Evolutionary conservation across 2,888 invertebrate genomes (phyloP).

Genomic region (Pandemis heparana): DNA sequence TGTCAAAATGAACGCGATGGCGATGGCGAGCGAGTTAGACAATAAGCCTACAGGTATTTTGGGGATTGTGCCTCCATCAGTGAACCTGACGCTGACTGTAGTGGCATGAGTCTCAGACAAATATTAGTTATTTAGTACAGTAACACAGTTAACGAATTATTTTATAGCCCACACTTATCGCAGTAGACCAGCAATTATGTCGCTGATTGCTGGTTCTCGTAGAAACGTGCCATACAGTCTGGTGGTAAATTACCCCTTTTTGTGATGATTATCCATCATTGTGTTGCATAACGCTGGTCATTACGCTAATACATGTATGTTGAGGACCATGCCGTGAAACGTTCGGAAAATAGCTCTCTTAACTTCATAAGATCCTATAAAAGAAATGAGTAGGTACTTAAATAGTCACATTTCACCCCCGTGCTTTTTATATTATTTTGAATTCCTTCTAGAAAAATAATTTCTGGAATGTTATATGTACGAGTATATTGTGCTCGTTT

Average conservation of each 20-base stretch:
- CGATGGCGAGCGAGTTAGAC: too few relatives aligned
- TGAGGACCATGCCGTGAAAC: constrained; percentile 3
- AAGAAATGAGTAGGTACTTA: too few relatives aligned
- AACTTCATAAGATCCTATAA: background rate
- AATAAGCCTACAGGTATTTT: too few relatives aligned
- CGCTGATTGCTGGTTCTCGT: constrained; percentile 50
- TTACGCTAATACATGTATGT: constrained; percentile 50
- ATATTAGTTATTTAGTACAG: constrained; percentile 52
- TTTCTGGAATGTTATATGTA: too few relatives aligned
- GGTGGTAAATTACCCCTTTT: constrained; percentile 51
- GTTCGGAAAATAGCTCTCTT: constrained; percentile 9
- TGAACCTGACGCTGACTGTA: background rate
- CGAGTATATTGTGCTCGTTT: too few relatives aligned
- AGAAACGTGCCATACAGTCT: constrained; percentile 43
- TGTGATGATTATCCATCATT: constrained; percentile 53
- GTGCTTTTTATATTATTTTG: too few relatives aligned
- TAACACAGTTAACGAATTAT: constrained; percentile 56
- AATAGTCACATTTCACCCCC: too few relatives aligned
- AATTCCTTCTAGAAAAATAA: too few relatives aligned
- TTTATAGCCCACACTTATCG: constrained; percentile 57
- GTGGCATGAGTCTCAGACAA: constrained; percentile 38
- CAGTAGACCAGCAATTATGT: constrained; percentile 58
- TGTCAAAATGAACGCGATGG: too few relatives aligned
- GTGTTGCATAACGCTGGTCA: constrained; percentile 54
- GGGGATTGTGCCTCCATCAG: background rate